These are phyloP conservation scores for Notothenia coriiceps DNA, from an alignment of 2,113 vertebrate species.

Conservation along the genomic window DNA sequence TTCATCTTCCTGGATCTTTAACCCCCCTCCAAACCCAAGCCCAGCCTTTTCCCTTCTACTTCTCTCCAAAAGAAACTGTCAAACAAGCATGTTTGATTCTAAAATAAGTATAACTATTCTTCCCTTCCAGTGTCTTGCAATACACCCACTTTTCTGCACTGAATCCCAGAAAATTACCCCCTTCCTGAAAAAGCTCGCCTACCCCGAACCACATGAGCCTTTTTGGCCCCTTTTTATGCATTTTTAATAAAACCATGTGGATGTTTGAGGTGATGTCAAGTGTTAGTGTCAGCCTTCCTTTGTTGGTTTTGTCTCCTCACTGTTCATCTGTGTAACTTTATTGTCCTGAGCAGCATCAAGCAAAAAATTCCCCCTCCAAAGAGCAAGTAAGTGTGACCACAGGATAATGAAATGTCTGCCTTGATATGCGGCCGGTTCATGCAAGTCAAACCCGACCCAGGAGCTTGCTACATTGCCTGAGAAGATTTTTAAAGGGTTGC, in stretches of 20 bases:
- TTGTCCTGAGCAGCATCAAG: conserved; percentile 98
- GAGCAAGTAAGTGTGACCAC: conserved; percentile 95
- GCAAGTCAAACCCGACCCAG: conserved; percentile 89
- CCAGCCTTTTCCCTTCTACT: not conserved
- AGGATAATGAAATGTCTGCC: conserved; percentile 88
- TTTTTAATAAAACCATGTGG: conserved; percentile 8
- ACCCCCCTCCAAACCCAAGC: not conserved
- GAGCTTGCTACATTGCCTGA: conserved; percentile 83
- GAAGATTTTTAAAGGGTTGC: conserved; percentile 47
- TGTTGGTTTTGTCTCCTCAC: conserved; percentile 87
- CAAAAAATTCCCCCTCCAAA: conserved; percentile 95
- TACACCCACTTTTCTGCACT: conserved; percentile 39
- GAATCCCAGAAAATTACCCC: conserved; percentile 28
- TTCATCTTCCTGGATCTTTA: conserved; percentile 7
- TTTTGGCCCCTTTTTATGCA: conserved; percentile 20
- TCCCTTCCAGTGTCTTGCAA: conserved; percentile 26
- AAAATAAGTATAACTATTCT: conserved; percentile 9
- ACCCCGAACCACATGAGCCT: conserved; percentile 35
- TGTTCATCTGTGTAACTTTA: conserved; percentile 92
- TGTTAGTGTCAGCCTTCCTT: conserved; percentile 72
- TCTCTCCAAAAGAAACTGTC: conserved; percentile 9
- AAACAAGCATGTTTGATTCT: conserved; percentile 65
- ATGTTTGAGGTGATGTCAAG: conserved; percentile 7
- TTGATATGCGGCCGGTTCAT: conserved; percentile 89
- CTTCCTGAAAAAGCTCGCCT: conserved; percentile 36